These are phyloP conservation scores for Barypeithes pellucidus DNA, from an alignment of 2,888 invertebrate species.

Conservation along the genomic window DNA sequence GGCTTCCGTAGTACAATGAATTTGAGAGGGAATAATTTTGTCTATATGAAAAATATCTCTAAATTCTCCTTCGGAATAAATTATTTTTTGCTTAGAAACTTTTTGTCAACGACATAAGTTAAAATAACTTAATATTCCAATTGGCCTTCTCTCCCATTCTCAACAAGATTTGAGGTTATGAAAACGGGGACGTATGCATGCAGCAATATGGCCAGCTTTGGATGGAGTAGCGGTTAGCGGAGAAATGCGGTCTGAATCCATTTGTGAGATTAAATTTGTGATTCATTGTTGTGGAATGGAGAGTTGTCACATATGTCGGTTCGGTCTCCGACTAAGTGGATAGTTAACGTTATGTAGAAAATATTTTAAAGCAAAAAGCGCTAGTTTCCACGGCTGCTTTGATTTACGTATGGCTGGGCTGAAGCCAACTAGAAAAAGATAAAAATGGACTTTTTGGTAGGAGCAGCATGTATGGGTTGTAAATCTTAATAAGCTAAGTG, in stretches of 20 bases:
- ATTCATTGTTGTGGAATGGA: constrained; percentile 74
- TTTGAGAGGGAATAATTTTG: background rate
- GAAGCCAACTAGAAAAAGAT: constrained; percentile 39
- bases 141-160: constrained; percentile 43
- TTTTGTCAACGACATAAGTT: constrained; percentile 50
- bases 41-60: background rate
- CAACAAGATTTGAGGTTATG: constrained; percentile 59
- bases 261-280: constrained; percentile 84
- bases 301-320: constrained; percentile 79
- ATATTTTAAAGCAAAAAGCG: constrained; percentile 68
- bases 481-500: constrained; percentile 43
- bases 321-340: constrained; percentile 67
- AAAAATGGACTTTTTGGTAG: constrained; percentile 28
- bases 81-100: background rate
- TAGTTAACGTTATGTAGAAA: constrained; percentile 68
- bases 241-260: constrained; percentile 72
- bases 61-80: background rate
- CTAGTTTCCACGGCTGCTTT: constrained; percentile 56
- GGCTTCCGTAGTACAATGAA: no score
- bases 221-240: constrained; percentile 57
- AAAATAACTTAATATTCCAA: constrained; percentile 47
- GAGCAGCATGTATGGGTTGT: constrained; percentile 23
- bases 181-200: constrained; percentile 64
- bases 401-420: constrained; percentile 58
- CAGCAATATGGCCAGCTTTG: constrained; percentile 69